Base-by-base conservation (phyloP, 2,113 vertebrate genomes). In the Dinomys branickii region DNA sequence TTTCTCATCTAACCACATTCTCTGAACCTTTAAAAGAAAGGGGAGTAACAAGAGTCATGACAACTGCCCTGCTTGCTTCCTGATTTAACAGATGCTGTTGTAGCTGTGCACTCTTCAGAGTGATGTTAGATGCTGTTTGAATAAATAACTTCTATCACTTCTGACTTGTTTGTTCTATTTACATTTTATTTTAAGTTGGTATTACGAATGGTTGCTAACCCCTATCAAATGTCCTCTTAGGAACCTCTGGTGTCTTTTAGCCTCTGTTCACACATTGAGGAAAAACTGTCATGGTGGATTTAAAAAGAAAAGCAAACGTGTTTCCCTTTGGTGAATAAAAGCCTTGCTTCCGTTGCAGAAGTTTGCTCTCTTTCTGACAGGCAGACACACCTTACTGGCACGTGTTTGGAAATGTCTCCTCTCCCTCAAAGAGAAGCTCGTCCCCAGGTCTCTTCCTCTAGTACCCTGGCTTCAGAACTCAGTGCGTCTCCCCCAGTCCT, bases 401-500 rank as follows among this genome's bases (percentile, higher is more conserved):
- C 12, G 20, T 0, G 20, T 47, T n/a, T 41, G 16, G 54, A 24
- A 26, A 6, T 17, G 71, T 28, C 35, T 14, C 17, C 0, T 44
- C 28, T 56, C 16, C n/a, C 10, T 4, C 19, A 26, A 54, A 2
- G 52, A 5, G 38, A 41, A 73, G 33, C 61, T 67, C 56, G 12
- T 24, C 38, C 65, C 8, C 26, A 11, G 20, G 5, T 35, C 1
- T 73, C 44, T 87, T 50, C 67, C 0, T 17, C 59, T 78, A 22
- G 24, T 13, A 1, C 13, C 30, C 1, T 4, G 33, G 41, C 6
- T 69, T 35, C 35, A 9, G 80, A 67, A 47, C 33, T 58, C 30
- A 52, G 38, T 0, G 5, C 0, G 1, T 35, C 35, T 9, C 24
- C 26, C 26, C 8, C n/a, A 41, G 12, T 0, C 67, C 9, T 30